Percentiles rank a stretch among this genome's conserved stretches.
phyloP scores from a whole-genome alignment of 2,888 invertebrate genomes.

The Monoplex corrugatus region DNA sequence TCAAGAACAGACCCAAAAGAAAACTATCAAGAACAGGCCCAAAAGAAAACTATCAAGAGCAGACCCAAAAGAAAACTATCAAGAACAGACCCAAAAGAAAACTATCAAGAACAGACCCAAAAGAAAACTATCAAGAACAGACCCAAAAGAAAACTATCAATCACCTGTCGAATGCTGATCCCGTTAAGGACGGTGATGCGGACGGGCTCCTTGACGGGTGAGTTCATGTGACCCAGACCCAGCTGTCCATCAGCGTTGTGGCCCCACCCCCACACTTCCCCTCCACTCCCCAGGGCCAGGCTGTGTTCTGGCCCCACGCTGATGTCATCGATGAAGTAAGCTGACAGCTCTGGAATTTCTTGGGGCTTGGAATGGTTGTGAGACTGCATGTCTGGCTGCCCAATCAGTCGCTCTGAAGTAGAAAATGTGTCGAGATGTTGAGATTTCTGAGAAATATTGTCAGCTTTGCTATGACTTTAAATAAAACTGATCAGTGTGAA shows the following conservation, averaged over 20 bases:
- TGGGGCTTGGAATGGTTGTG: constrained; percentile 84
- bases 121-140: neutral
- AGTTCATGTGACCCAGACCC: constrained; percentile 84
- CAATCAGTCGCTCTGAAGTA: constrained; percentile 84
- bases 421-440: neutral
- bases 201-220: constrained; percentile 85
- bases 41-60: no score
- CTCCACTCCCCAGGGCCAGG: constrained; percentile 84
- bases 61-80: no score
- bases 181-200: constrained; percentile 83
- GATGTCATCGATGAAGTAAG: constrained; percentile 84
- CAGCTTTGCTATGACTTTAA: neutral
- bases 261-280: constrained; percentile 86
- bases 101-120: neutral
- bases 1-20: no score
- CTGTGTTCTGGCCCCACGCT: constrained; percentile 86
- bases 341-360: constrained; percentile 82
- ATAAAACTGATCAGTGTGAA: neutral
- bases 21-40: no score
- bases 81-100: no score
- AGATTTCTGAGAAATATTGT: neutral
- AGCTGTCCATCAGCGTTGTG: constrained; percentile 86
- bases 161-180: constrained; percentile 84
- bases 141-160: constrained; percentile 53
- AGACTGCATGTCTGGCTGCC: constrained; percentile 83